These are phyloP conservation scores for Petrocephalus zakoni DNA, from an alignment of 2,113 vertebrate species.

Conservation along the genomic window DNA sequence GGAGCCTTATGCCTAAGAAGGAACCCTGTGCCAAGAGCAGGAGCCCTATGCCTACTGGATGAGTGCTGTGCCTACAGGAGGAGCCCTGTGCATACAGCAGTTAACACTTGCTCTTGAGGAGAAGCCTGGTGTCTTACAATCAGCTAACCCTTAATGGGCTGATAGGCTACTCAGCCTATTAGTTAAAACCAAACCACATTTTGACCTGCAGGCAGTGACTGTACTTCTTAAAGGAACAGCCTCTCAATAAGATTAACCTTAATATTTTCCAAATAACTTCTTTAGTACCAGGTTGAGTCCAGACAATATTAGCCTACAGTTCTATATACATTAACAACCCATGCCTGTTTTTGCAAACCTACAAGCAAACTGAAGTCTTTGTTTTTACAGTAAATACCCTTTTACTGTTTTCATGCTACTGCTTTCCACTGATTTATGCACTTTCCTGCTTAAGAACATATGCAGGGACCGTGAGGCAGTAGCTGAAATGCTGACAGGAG, in stretches of 20 bases:
- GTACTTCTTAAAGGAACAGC: neutral
- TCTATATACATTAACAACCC: neutral
- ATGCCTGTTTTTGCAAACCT: neutral
- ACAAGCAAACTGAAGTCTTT: neutral
- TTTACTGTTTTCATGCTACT: neutral
- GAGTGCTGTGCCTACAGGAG: neutral
- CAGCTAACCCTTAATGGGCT: too few relatives aligned
- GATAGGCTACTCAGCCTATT: too few relatives aligned
- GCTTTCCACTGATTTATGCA: neutral
- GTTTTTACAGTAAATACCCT: neutral
- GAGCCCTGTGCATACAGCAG: neutral
- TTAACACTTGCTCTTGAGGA: neutral
- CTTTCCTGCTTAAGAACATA: neutral
- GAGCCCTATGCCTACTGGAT: neutral
- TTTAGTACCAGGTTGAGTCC: neutral
- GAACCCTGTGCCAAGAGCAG: too few relatives aligned
- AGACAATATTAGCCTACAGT: neutral
- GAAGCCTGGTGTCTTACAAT: too few relatives aligned
- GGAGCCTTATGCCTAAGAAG: neutral
- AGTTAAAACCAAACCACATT: too few relatives aligned
- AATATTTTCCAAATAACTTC: neutral
- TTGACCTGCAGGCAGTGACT: too few relatives aligned
- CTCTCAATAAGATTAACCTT: neutral
- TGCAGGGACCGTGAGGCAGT: neutral
- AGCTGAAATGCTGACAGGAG: neutral